Evolutionary conservation across 2,797 vertebrate genomes (phyloP), one percentile per base, ranked within the genome.

Genomic region (Cyclopterus lumpus): DNA sequence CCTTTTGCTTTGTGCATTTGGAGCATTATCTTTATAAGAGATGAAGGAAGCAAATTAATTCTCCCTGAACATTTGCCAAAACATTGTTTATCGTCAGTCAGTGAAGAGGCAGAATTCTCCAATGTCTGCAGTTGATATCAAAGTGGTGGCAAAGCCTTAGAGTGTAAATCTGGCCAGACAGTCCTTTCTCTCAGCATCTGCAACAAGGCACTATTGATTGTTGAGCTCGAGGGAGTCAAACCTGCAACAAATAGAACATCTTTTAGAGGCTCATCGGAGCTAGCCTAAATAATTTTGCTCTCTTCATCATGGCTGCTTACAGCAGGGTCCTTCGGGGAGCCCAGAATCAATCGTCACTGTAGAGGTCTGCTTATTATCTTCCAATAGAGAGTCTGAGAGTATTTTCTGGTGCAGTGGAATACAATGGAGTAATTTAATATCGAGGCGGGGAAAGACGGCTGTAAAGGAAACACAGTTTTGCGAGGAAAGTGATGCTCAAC

Each of bases 261-360:
- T 88, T 87, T 62, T 60, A 30, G 66, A 79, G 81, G 75, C 73
- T 83, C 71, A 68, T 88, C 80, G 85, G 78, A 92, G 75, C 85
- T 88, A 61, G 90, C 92, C 88, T 88, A 82, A 92, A 92, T 93
- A 91, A 94, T 93, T 90, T 90, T 77, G 70, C 86, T 80, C 80
- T 90, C 89, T 93, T 93, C 91, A 93, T 93, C 91, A 86, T 66
- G 79, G 80, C 76, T 88, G 66, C 84, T 90, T 90, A 82, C 72
- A 83, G 74, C 62, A 36, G 72, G 73, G 78, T 80, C 74, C 85
- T 81, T 58, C 7, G 12, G 85, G 88, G 75, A 76, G 68, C 26
- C 44, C 65, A 20, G 77, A 92, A 93, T 95, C 93, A 91, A 91
- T 95, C 32, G 32, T 57, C 71, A 36, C 55, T 73, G 82, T 73